Evolutionary conservation across 2,797 vertebrate species (phyloP).

Genomic region (Carduelis carduelis): DNA sequence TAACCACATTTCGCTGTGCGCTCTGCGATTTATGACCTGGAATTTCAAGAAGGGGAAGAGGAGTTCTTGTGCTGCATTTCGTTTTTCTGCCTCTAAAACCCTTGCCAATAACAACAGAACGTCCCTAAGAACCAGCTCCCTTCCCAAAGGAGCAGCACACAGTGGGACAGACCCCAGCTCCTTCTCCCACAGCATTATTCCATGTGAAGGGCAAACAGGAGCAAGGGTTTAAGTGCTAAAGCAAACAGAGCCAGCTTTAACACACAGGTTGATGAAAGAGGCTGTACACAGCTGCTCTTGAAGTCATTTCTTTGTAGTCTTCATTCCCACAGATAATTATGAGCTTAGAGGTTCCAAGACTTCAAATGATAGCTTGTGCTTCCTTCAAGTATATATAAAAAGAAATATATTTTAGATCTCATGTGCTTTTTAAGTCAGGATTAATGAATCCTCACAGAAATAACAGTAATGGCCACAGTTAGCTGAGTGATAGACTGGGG

Average conservation of each 20-base stretch:
- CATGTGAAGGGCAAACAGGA: slow-evolving; percentile 14
- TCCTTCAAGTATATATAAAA: background rate
- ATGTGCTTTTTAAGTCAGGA: background rate
- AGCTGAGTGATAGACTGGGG: background rate
- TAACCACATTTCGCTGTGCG: background rate
- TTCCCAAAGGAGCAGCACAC: accelerated
- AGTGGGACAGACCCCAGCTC: background rate
- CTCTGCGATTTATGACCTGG: background rate
- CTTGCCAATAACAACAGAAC: background rate
- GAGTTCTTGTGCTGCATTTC: background rate
- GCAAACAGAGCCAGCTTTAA: background rate
- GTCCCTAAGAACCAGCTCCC: background rate
- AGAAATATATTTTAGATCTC: background rate
- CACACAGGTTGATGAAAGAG: background rate
- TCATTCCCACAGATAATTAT: background rate
- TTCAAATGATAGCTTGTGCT: background rate
- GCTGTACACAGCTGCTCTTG: background rate
- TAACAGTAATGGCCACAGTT: background rate
- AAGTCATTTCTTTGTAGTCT: background rate
- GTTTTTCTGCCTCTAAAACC: background rate
- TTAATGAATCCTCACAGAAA: background rate
- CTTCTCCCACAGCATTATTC: background rate
- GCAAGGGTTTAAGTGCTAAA: background rate
- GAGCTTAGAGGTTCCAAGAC: background rate
- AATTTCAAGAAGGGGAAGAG: background rate